These are phyloP conservation scores for Arizona elegans DNA, from an alignment of 2,113 vertebrate genomes.

Conservation along the genomic window DNA sequence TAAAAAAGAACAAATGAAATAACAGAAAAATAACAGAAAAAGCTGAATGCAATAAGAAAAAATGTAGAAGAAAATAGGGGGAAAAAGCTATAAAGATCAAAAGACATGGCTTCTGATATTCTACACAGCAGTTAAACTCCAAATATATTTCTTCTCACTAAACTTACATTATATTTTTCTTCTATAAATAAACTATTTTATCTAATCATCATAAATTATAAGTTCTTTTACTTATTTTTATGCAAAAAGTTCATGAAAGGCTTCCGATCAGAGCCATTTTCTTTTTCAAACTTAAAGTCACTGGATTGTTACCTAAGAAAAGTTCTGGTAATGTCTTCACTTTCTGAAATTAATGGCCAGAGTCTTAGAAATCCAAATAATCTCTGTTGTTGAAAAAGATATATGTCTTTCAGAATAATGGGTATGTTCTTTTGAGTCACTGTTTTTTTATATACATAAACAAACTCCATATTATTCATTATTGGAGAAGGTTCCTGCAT, in stretches of 20 bases:
- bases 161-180: no score
- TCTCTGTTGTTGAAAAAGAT: not conserved
- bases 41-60: no score
- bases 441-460: not conserved
- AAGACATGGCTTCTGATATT: no score
- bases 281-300: not conserved
- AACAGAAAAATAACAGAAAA: no score
- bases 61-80: no score
- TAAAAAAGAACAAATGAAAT: no score
- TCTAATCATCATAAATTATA: no score
- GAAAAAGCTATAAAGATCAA: no score
- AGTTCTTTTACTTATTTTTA: no score
- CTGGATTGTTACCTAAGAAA: not conserved
- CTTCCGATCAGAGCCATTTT: not conserved
- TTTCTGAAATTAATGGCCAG: not conserved
- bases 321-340: not conserved
- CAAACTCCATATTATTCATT: not conserved
- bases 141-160: no score
- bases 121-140: no score
- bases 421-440: not conserved
- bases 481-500: not conserved
- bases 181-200: no score
- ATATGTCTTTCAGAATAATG: not conserved
- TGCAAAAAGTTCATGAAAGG: not conserved
- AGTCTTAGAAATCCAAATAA: not conserved